phyloP scores from a whole-genome alignment of 2,113 vertebrate genomes.

The Psilopogon haemacephalus region DNA sequence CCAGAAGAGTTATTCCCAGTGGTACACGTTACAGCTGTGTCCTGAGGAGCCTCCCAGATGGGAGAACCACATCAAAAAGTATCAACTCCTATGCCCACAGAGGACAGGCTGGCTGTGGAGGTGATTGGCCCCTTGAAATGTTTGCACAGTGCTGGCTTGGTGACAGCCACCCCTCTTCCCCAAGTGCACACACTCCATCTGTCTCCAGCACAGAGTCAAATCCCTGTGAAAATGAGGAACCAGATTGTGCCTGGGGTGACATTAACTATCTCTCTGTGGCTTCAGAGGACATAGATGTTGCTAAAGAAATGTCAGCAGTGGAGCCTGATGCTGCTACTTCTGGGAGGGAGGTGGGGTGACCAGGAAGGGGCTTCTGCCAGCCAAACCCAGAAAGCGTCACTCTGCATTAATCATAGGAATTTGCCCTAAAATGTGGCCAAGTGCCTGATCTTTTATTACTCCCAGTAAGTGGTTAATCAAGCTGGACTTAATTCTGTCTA shows the following conservation, averaged over 20 bases:
- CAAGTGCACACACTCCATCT: rapidly evolving
- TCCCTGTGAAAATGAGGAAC: not conserved
- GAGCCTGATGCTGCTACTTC: rapidly evolving
- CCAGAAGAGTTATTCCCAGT: not conserved
- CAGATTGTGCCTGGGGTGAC: not conserved
- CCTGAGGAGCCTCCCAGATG: not conserved
- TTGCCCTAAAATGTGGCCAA: not conserved
- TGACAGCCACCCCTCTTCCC: rapidly evolving
- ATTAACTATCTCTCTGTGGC: not conserved
- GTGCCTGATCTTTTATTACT: not conserved
- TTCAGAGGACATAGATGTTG: not conserved
- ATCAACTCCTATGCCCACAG: not conserved
- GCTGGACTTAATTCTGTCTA: not conserved
- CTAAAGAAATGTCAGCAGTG: not conserved
- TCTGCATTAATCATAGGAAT: not conserved
- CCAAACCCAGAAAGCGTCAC: not conserved
- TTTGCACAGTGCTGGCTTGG: not conserved
- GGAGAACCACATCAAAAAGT: not conserved
- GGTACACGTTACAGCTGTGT: not conserved
- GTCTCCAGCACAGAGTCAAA: not conserved
- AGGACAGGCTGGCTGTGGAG: not conserved
- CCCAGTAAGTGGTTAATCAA: not conserved
- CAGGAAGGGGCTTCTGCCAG: not conserved
- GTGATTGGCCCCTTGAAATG: not conserved
- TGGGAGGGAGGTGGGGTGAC: not conserved